Conservation (phyloP, 1,140 invertebrate species). For the Heliconius hermathena region DNA sequence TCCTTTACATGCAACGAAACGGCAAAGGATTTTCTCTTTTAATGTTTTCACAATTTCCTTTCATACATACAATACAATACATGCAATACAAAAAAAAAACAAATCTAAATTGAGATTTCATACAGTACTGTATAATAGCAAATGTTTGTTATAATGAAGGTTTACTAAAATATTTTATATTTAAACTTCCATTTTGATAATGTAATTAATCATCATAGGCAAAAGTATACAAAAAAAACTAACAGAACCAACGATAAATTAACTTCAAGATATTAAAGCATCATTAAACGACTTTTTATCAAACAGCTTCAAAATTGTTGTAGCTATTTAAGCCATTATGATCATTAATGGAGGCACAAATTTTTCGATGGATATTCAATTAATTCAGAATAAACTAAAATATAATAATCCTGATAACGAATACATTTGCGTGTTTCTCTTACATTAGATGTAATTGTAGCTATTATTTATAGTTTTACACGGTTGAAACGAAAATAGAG, state of each 20-base stretch:
- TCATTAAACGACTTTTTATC: conserved; percentile 33
- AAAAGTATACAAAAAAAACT: background rate
- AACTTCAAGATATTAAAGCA: background rate
- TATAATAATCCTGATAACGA: background rate
- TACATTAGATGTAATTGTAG: background rate
- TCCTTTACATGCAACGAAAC: conserved; percentile 40
- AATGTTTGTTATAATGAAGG: background rate
- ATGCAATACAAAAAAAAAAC: background rate
- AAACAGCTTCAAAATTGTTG: conserved; percentile 32
- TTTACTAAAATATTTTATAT: background rate
- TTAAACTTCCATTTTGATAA: background rate
- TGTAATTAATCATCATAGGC: background rate
- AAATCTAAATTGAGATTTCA: too few species aligned
- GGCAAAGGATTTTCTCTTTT: conserved; percentile 31
- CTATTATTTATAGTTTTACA: background rate
- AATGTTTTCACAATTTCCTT: conserved; percentile 29
- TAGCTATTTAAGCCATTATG: conserved; percentile 61
- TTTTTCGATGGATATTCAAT: conserved; percentile 48
- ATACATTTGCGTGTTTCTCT: background rate
- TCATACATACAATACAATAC: conserved; percentile 5
- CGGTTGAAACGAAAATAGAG: background rate
- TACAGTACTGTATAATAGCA: too few species aligned
- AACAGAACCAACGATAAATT: background rate
- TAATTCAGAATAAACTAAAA: conserved; percentile 31
- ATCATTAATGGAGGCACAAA: conserved; percentile 63